Evolutionary conservation across 2,888 invertebrate species (phyloP), one percentile per base, ranked within the genome.

Genomic region (Gibbula magus): DNA sequence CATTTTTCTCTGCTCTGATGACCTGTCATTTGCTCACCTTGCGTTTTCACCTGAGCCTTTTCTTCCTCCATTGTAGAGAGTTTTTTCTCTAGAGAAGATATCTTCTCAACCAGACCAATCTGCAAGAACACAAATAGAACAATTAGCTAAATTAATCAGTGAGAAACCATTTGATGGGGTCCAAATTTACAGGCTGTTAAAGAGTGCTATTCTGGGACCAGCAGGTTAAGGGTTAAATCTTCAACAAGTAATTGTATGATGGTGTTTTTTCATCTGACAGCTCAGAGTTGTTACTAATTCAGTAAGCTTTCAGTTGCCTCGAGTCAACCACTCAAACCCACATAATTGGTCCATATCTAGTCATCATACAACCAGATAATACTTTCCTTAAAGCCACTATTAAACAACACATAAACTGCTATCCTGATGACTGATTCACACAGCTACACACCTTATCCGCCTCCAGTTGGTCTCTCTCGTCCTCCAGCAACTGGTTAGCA

Each of bases 401-500:
- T 35, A 35, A 35, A 35, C 35, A 35, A 35, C 7, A 35, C 35
- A 35, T 35, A 45, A 45, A 45, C 45, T 45, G 35, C 35, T 35
- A 35, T 7, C 7, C 4, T 35, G 35, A 35, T 35, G 45, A 45
- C 45, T 45, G 45, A 45, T 45, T n/a, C 5, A 45, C 45, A 45
- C 5, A 5, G 45, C 45, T 45, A 10, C 87, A 79, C 82, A 89
- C 90, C 88, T 89, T 89, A 79, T 88, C 88, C 3, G 76, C 73
- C 13, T 83, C 54, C 39, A 89, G 85, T 25, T 73, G 56, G 80
- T 90, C 88, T 79, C 88, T 75, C 78, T 89, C 89, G 39, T 83
- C 79, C 80, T 88, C 88, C 8, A 88, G 76, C 80, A 83, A 82
- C 10, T 87, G 87, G 83, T 89, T 89, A 56, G 86, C 88, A 13